phyloP scores from a whole-genome alignment of 2,888 invertebrate genomes.

The Microchrysa polita region DNA sequence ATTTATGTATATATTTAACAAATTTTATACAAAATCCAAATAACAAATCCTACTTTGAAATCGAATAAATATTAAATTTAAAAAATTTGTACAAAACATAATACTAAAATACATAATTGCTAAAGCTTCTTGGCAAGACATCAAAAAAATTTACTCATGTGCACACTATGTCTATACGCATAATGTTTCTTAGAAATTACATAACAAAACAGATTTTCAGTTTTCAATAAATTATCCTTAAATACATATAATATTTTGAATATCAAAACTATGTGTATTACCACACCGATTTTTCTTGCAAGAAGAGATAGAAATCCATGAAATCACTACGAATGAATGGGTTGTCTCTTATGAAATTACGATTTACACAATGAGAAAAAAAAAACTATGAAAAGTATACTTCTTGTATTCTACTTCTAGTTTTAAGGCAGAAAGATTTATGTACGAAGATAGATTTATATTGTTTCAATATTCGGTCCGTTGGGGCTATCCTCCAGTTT shows the following conservation, averaged over 20 bases:
- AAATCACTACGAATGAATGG: no score
- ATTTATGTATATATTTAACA: neutral
- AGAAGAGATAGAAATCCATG: neutral
- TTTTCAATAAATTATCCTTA: constrained; percentile 20
- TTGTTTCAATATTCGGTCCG: constrained; percentile 61
- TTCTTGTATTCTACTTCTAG: no score
- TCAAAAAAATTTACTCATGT: constrained; percentile 15
- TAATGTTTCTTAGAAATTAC: constrained; percentile 32
- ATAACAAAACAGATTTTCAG: constrained; percentile 35
- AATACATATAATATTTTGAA: neutral
- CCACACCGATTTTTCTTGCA: neutral
- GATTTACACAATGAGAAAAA: neutral
- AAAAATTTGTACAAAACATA: constrained; percentile 40
- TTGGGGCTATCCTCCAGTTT: constrained; percentile 88
- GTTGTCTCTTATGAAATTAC: no score
- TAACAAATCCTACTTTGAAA: constrained; percentile 24
- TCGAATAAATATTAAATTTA: constrained; percentile 25
- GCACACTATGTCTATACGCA: neutral
- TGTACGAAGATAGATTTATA: constrained; percentile 52
- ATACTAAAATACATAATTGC: constrained; percentile 34
- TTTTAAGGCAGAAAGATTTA: constrained; percentile 1
- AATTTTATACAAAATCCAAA: constrained; percentile 5
- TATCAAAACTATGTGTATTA: neutral
- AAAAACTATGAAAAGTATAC: constrained; percentile 16
- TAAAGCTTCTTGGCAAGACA: constrained; percentile 43